Base-by-base conservation (phyloP, 2,113 vertebrate species). In the Meriones unguiculatus region DNA sequence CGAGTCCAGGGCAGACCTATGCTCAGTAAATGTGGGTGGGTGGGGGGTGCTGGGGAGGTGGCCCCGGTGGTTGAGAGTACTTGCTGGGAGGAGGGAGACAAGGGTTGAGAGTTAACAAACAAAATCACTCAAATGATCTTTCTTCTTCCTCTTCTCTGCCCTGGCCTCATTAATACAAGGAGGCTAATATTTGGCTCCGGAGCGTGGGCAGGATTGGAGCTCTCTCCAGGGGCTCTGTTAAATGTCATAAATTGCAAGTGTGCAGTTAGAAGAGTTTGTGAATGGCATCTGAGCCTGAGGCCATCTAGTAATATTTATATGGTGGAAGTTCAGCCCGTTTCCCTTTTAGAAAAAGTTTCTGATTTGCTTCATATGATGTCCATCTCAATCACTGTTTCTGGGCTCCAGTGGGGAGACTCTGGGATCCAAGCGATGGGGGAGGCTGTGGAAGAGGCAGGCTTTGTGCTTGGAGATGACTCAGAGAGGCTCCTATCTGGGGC, bases 261-360 rank as follows among this genome's bases (percentile, higher is more conserved):
- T n/a, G 0, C 92, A 96, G 96, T 92, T 97, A 97, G 98, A 97
- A 89, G 95, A 96, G 95, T 95, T 97, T 97, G 96, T 97, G 97
- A 98, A 97, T 97, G 97, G 95, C 97, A 98, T 96, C 90, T 97
- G 92, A 97, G 98, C 98, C 98, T 0, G 95, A 98, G 98, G 98
- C 98, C 93, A 98, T 98, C 95, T 96, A 97, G 96, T 96, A 98
- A 98, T 97, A 98, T 98, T 98, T 97, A 98, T 97, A 96, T 92
- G 93, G 92, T 97, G 96, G 94, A 97, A 97, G 90, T 97, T 97
- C 90, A 97, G 92, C 78, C 89, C 87, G 96, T 96, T 92, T 93
- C 82, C 69, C 90, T 59, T 85, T 97, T 96, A 94, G 91, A 73
- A 97, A 98, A 98, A 97, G 96, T 98, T 98, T 97, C 93, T 0